Evolutionary conservation across 1,140 invertebrate genomes (phyloP).

Genomic region (Ephestia elutella): DNA sequence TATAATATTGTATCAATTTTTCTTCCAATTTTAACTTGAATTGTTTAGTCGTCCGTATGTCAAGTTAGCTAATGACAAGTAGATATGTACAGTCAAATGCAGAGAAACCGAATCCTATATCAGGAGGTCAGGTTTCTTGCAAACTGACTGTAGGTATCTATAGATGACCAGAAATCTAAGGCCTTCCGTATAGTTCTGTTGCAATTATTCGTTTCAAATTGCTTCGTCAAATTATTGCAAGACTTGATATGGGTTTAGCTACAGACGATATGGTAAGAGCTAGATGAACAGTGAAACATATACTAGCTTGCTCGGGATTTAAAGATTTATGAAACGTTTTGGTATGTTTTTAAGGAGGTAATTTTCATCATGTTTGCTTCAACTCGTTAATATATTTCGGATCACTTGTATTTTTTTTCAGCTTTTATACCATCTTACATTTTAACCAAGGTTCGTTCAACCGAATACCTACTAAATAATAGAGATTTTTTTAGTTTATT

Average conservation of each 20-base stretch:
- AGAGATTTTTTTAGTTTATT: not conserved
- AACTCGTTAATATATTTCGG: too few relatives aligned
- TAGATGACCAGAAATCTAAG: slow-evolving; percentile 3
- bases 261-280: too few relatives aligned
- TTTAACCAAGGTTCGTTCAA: not conserved
- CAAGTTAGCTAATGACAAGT: slow-evolving; percentile 20
- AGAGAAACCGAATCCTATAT: too few relatives aligned
- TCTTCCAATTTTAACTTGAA: not conserved
- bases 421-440: not conserved
- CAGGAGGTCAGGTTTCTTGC: too few relatives aligned
- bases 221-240: slow-evolving; percentile 58
- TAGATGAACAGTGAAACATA: too few relatives aligned
- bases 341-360: too few relatives aligned
- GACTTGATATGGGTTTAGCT: slow-evolving; percentile 2
- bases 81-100: too few relatives aligned
- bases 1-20: not conserved
- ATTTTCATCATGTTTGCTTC: not conserved
- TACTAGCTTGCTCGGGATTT: too few relatives aligned
- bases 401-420: too few relatives aligned
- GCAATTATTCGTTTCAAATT: slow-evolving; percentile 66
- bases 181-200: slow-evolving; percentile 54
- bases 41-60: slow-evolving; percentile 28
- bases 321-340: too few relatives aligned
- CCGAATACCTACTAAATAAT: not conserved
- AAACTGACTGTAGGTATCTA: too few relatives aligned